Percentiles rank a stretch among this genome's conserved stretches.
phyloP scores from a whole-genome alignment of 2,888 invertebrate genomes.

The Tolmerus cingulatus region DNA sequence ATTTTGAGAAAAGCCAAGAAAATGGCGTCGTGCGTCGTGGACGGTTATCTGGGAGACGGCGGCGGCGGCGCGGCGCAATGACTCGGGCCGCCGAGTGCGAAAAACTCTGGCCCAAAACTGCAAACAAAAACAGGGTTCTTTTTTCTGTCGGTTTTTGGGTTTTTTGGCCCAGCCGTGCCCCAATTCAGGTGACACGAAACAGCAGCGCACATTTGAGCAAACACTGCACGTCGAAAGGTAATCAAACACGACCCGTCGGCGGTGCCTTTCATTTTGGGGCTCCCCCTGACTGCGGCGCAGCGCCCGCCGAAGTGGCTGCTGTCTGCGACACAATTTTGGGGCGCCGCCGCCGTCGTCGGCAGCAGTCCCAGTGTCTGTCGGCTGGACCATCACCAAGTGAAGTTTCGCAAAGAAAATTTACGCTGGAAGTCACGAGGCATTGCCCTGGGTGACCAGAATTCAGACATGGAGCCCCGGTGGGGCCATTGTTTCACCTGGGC shows the following conservation, averaged over 20 bases:
- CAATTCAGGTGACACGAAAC: slow-evolving; percentile 30
- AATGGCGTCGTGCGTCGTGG: background rate
- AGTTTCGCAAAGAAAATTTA: slow-evolving; percentile 2
- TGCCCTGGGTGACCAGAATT: slow-evolving; percentile 31
- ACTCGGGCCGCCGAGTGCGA: background rate
- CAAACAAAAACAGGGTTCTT: slow-evolving; percentile 7
- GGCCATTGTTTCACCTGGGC: background rate
- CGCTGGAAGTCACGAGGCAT: background rate
- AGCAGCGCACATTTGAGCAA: slow-evolving; percentile 29
- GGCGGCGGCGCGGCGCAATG: background rate
- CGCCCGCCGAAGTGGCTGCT: background rate
- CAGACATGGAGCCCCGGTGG: background rate
- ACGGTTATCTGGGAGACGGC: too few species aligned
- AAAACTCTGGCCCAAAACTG: slow-evolving; percentile 3
- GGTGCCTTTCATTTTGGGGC: slow-evolving; percentile 26
- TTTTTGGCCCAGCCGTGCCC: slow-evolving; percentile 29
- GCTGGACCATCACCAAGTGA: slow-evolving; percentile 2
- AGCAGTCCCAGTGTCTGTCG: background rate
- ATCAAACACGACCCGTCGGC: slow-evolving; percentile 34
- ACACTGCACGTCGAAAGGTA: slow-evolving; percentile 39
- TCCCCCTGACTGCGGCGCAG: background rate
- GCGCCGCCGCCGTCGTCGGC: background rate
- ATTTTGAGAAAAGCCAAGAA: slow-evolving; percentile 12
- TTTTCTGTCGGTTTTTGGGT: background rate
- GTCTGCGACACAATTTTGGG: slow-evolving; percentile 20